Conservation (phyloP, 2,797 vertebrate genomes). For the Pseudomugil tenellus region DNA sequence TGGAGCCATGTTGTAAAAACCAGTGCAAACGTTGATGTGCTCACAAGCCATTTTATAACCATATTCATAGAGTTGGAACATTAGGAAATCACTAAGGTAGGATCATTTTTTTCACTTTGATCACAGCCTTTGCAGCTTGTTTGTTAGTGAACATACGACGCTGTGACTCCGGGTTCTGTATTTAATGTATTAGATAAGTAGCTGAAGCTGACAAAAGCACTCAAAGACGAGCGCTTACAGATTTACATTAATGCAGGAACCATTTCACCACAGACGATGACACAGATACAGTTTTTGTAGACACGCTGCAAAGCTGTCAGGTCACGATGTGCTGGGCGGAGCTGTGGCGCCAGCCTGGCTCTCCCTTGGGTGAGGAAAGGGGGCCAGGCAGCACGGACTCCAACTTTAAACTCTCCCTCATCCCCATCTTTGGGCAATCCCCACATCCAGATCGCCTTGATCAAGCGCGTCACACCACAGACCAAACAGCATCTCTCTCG, state of each 20-base stretch:
- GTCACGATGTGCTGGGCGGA: slow-evolving; percentile 38
- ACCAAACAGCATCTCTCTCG: slow-evolving; percentile 76
- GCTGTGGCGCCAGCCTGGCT: not conserved
- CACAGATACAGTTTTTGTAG: slow-evolving; percentile 19
- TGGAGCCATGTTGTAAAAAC: not conserved
- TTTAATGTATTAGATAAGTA: slow-evolving; percentile 29
- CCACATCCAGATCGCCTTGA: slow-evolving; percentile 50
- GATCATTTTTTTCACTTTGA: not conserved
- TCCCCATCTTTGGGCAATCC: slow-evolving; percentile 63
- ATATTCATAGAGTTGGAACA: not conserved
- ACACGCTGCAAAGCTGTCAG: slow-evolving; percentile 16
- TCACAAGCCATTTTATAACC: not conserved
- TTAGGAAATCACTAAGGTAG: not conserved
- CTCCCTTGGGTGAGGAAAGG: not conserved
- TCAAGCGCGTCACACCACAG: slow-evolving; percentile 66
- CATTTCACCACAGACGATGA: slow-evolving; percentile 21
- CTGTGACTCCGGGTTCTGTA: too few species aligned
- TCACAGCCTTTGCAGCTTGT: not conserved
- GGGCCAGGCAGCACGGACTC: slow-evolving; percentile 24
- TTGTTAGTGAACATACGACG: not conserved
- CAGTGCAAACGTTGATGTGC: not conserved
- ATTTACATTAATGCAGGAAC: slow-evolving; percentile 31
- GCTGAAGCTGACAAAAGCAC: slow-evolving; percentile 25
- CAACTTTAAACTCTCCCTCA: slow-evolving; percentile 54
- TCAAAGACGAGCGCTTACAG: slow-evolving; percentile 10